These are phyloP conservation scores for Sialia sialis DNA, from an alignment of 2,113 vertebrate genomes.

Conservation along the genomic window DNA sequence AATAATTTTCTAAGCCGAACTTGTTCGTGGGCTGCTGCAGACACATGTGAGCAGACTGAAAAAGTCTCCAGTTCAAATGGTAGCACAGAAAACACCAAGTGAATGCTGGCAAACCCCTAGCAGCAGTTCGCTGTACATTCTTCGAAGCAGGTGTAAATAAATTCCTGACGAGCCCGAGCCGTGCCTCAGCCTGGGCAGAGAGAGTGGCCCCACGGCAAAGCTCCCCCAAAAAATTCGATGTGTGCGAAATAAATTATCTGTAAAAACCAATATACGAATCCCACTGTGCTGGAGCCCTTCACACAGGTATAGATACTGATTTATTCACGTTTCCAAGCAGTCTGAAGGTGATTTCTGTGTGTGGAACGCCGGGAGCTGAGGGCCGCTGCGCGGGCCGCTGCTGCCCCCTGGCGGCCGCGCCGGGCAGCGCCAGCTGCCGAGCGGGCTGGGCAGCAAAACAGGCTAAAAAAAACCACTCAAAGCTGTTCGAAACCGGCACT, in stretches of 20 bases:
- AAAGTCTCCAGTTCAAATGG: not conserved
- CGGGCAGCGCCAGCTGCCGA: not conserved
- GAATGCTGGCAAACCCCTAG: not conserved
- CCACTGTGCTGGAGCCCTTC: not conserved
- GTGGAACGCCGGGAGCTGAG: too few relatives aligned
- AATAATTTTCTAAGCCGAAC: not conserved
- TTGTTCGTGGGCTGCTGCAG: not conserved
- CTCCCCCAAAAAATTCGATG: not conserved
- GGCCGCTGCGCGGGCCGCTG: not conserved
- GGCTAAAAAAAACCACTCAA: rapidly evolving
- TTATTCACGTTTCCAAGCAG: not conserved
- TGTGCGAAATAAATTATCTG: not conserved
- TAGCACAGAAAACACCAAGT: not conserved
- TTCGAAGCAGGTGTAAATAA: not conserved
- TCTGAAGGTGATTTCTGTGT: rapidly evolving
- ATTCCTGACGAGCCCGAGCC: not conserved
- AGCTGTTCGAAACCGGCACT: not conserved
- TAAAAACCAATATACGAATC: not conserved
- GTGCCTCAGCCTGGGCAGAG: not conserved
- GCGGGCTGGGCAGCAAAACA: too few relatives aligned
- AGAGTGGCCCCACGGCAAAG: not conserved
- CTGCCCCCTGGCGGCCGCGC: not conserved
- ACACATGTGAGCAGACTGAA: not conserved
- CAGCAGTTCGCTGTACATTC: not conserved
- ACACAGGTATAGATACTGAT: rapidly evolving